Evolutionary conservation across 2,797 vertebrate genomes (phyloP).

Genomic region (Poliocrania exsul): DNA sequence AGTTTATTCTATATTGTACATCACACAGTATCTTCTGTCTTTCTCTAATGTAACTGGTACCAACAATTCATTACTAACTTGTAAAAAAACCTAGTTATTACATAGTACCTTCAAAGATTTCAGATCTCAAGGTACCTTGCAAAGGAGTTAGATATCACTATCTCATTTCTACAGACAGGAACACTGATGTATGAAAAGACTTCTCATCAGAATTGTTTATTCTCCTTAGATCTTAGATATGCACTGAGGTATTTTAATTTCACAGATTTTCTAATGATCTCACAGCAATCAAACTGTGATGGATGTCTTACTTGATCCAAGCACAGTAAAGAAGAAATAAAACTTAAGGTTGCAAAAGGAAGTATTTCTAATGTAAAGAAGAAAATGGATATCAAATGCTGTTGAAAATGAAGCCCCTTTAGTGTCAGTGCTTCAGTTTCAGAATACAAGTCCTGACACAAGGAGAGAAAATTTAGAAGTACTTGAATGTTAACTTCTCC

Average conservation of each 20-base stretch:
- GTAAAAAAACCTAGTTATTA: background rate
- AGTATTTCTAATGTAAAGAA: background rate
- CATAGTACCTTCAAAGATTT: background rate
- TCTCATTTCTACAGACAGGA: background rate
- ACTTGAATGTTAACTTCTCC: background rate
- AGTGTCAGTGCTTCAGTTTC: background rate
- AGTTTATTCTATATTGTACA: background rate
- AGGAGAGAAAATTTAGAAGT: background rate
- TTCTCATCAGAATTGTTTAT: background rate
- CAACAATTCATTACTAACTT: background rate
- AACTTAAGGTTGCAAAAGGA: background rate
- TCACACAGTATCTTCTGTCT: background rate
- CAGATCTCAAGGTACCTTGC: background rate
- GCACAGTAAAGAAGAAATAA: background rate
- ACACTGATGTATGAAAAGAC: background rate
- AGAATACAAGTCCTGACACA: background rate
- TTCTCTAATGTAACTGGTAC: background rate
- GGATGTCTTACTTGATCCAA: background rate
- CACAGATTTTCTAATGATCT: background rate
- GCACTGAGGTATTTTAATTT: background rate
- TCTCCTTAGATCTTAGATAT: background rate
- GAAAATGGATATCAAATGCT: background rate
- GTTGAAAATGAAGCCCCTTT: background rate
- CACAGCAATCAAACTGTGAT: background rate
- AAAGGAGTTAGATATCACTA: background rate